Evolutionary conservation across 1,140 invertebrate genomes (phyloP), one percentile per base, ranked within the genome.

Genomic region (Chrysopa pallens): DNA sequence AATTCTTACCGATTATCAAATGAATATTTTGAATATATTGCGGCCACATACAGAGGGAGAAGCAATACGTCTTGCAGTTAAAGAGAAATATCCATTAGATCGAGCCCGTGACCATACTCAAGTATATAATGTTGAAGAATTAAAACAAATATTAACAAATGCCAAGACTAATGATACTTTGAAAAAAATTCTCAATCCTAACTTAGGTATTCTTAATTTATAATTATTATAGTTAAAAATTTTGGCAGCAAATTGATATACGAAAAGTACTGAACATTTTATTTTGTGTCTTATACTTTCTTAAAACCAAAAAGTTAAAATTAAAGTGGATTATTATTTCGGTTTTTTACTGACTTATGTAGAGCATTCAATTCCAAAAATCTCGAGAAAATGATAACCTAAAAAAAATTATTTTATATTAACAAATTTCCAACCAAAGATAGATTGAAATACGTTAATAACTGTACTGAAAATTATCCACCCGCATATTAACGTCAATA

Each of bases 31-130:
- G 0, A 92, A 95, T 68, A 80, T 99, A 33, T 61, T 99, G 2
- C 67, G 96, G 39, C 90, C 92, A 1, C 80, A 96, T 53, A 87
- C 84, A 9, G 91, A 95, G 63, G 87, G 84, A 36, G 89, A 95
- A 58, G 87, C 91, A 67, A 73, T 95, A 8, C 81, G 79, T 51
- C 89, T 95, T 74, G 83, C 84, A 44, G 89, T 96, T 1, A 78
- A 75, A 55, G 88, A 97, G 58, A 88, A 78, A 55, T 96, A 93
- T 67, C 88, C 89, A n/a, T 51, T 79, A 11, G 72, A 82, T 44
- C 63, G 76, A 55, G 84, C 79, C 0, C 78, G 78, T 56, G 69
- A 72, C 46, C 65, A 64, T 38, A 65, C 65, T 47, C 67, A 64
- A 50, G 64, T 70, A 7, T 62, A 69, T 1, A 56, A 53, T 38